phyloP scores from a whole-genome alignment of 2,888 invertebrate species.

The Cryptosula pallasiana region DNA sequence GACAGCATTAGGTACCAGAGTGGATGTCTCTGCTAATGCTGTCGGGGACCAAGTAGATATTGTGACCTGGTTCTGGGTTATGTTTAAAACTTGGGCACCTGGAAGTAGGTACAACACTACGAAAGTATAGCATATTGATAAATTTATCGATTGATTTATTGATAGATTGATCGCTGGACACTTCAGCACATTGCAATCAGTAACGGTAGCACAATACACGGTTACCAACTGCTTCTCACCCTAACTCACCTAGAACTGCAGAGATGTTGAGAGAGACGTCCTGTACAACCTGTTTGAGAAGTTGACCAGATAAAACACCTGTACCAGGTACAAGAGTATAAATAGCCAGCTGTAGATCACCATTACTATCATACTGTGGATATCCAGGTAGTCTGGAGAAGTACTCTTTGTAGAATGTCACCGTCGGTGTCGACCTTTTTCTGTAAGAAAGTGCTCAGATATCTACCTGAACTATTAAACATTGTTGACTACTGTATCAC shows the following conservation, averaged over 20 bases:
- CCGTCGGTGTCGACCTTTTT: background rate
- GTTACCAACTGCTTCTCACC: background rate
- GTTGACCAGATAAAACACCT: background rate
- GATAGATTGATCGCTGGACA: too few species aligned
- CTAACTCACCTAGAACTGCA: background rate
- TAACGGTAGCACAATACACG: too few species aligned
- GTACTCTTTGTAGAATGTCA: conserved; percentile 1
- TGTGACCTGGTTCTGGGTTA: too few species aligned
- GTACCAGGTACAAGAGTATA: background rate
- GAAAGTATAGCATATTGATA: too few species aligned
- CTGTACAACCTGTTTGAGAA: background rate
- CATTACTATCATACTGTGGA: background rate
- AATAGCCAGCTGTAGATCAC: background rate
- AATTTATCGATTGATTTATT: too few species aligned
- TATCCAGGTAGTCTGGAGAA: conserved; percentile 15
- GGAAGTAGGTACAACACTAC: too few species aligned
- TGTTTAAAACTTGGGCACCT: too few species aligned
- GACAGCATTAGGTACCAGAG: background rate
- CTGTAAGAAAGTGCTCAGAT: too few species aligned
- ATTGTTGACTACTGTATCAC: too few species aligned
- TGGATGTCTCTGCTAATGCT: too few species aligned
- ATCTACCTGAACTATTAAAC: too few species aligned
- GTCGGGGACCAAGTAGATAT: background rate
- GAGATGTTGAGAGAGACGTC: background rate
- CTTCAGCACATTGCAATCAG: too few species aligned